Conservation (phyloP, 2,888 invertebrate species). For the Morinoia aosen region DNA sequence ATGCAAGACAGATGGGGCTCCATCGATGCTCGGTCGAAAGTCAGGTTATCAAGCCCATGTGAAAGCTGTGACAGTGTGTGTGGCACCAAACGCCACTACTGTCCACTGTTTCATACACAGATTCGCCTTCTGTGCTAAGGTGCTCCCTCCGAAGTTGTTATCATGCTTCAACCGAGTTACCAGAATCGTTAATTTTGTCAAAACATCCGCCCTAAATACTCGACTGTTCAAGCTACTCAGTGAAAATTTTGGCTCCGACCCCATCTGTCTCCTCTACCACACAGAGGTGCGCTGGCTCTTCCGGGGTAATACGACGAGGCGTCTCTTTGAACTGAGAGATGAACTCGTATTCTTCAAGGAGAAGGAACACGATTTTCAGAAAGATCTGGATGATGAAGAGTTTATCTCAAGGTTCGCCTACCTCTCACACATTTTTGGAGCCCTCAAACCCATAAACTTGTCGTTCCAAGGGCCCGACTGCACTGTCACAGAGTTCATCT, state of each 20-base stretch:
- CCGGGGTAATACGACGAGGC: constrained; percentile 47
- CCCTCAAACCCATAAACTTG: constrained; percentile 54
- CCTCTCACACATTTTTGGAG: constrained; percentile 52
- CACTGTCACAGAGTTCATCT: constrained; percentile 41
- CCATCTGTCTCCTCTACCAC: constrained; percentile 29
- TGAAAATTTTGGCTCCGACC: constrained; percentile 41
- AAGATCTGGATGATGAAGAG: constrained; percentile 34
- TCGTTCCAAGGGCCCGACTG: constrained; percentile 19
- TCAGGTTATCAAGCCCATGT: constrained; percentile 54
- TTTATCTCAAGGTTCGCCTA: constrained; percentile 56
- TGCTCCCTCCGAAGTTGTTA: constrained; percentile 19
- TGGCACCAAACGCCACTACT: constrained; percentile 42
- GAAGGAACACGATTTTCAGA: constrained; percentile 53
- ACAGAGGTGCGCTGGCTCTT: constrained; percentile 53
- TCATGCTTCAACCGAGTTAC: constrained; percentile 42
- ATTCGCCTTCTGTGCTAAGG: constrained; percentile 50
- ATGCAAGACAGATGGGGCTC: constrained; percentile 54
- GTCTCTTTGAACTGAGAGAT: constrained; percentile 56
- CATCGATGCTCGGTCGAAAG: constrained; percentile 53
- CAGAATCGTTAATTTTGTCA: constrained; percentile 53
- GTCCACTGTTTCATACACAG: constrained; percentile 54
- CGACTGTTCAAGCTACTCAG: constrained; percentile 18
- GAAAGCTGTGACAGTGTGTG: constrained; percentile 49
- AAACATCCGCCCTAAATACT: constrained; percentile 43
- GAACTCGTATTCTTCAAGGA: constrained; percentile 52